A percentile compares a stretch with the other conserved stretches of the same genome.
Evolutionary conservation across 2,797 vertebrate genomes (phyloP).

Genomic region (Peromyscus attwateri): DNA sequence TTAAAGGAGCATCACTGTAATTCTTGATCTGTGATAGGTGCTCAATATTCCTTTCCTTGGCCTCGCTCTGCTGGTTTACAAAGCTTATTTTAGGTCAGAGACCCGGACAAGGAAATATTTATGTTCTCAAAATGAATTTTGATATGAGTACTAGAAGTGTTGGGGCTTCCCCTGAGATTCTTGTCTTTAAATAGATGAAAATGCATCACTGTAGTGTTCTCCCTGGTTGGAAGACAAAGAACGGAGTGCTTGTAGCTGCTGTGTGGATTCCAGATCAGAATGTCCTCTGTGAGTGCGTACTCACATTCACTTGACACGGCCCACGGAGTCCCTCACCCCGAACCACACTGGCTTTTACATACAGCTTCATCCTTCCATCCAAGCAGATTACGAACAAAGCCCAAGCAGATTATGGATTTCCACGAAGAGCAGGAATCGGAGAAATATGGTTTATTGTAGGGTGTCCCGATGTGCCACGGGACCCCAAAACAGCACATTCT

Average conservation of each 20-base stretch:
- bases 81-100: conserved; percentile 49
- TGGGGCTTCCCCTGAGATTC: conserved; percentile 55
- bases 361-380: conserved; percentile 9
- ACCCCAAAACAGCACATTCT: background rate
- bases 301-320: background rate
- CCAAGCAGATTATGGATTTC: background rate
- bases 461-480: background rate
- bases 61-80: background rate
- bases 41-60: background rate
- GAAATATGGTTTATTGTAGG: background rate
- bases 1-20: background rate
- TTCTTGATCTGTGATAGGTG: background rate
- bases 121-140: conserved; percentile 67
- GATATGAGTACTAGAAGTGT: background rate
- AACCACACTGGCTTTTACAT: conserved; percentile 33
- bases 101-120: conserved; percentile 40
- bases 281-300: background rate
- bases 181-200: conserved; percentile 48
- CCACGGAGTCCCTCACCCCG: background rate
- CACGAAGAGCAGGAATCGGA: background rate
- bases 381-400: background rate
- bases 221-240: conserved; percentile 33
- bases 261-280: background rate
- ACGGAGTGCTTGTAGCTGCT: background rate
- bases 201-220: conserved; percentile 39